A percentile compares a stretch with the other conserved stretches of the same genome.
These are phyloP conservation scores for Hedya salicella DNA, from an alignment of 2,888 invertebrate species.

Conservation along the genomic window DNA sequence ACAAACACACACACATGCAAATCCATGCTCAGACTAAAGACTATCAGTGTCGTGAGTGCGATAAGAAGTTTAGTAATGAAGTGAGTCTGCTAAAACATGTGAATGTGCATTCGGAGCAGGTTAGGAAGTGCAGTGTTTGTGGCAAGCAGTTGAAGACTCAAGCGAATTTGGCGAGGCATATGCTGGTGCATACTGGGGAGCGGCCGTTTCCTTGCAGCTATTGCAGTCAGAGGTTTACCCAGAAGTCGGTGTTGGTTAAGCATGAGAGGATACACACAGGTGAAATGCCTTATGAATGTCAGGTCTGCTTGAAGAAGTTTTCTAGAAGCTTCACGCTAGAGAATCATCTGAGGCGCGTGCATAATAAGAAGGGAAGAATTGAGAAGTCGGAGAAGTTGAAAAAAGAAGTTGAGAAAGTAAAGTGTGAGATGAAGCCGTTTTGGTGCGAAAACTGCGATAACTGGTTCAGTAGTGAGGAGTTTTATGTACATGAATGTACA, in stretches of 20 bases:
- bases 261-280: constrained; percentile 33
- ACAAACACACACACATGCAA: constrained; percentile 16
- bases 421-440: constrained; percentile 19
- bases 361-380: constrained; percentile 10
- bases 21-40: constrained; percentile 8
- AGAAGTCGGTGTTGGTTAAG: constrained; percentile 21
- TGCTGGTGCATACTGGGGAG: constrained; percentile 16
- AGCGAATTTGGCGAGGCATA: constrained; percentile 19
- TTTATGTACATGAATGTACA: constrained; percentile 30
- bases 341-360: constrained; percentile 36
- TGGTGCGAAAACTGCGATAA: constrained; percentile 37
- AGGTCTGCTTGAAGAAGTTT: constrained; percentile 34
- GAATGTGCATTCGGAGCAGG: constrained; percentile 1
- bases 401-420: neutral
- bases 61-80: constrained; percentile 21
- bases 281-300: constrained; percentile 23
- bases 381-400: neutral
- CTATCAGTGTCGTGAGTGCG: constrained; percentile 2
- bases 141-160: constrained; percentile 4
- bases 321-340: constrained; percentile 35
- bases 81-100: constrained; percentile 7
- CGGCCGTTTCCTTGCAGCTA: constrained; percentile 14
- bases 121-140: constrained; percentile 13
- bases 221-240: constrained; percentile 20
- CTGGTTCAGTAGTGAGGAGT: constrained; percentile 26